Conservation (phyloP, 1,140 invertebrate species). For the Pseudomyrmex cubaensis region DNA sequence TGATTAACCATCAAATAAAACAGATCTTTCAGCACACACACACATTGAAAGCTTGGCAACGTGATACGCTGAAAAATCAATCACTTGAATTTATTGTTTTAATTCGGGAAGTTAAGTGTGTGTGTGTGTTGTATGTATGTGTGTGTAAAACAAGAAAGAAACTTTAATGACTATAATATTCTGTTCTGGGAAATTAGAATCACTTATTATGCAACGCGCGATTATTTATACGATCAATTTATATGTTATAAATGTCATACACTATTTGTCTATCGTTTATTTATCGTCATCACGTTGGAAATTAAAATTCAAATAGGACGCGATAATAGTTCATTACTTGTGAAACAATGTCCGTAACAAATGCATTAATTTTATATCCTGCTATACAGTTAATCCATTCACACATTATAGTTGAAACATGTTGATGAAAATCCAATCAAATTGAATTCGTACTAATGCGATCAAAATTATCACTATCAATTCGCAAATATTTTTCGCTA, state of each 20-base stretch:
- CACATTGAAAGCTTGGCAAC: slow-evolving; percentile 52
- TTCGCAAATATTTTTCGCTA: background rate
- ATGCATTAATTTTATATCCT: slow-evolving; percentile 43
- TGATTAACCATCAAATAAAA: slow-evolving; percentile 64
- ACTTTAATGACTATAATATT: background rate
- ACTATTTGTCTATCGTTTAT: slow-evolving; percentile 21
- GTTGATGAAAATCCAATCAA: slow-evolving; percentile 3
- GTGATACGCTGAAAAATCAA: slow-evolving; percentile 12
- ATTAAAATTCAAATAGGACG: slow-evolving; percentile 48
- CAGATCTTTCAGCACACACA: slow-evolving; percentile 63
- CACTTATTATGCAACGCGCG: background rate
- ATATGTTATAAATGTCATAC: background rate
- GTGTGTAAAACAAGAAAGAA: background rate
- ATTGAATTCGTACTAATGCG: background rate
- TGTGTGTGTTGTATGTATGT: no score
- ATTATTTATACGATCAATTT: slow-evolving; percentile 6
- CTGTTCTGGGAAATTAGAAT: slow-evolving; percentile 33
- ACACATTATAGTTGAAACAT: slow-evolving; percentile 37
- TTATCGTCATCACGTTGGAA: slow-evolving; percentile 31
- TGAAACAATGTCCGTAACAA: slow-evolving; percentile 29
- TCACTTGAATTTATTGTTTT: slow-evolving; percentile 49
- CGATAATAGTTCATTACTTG: slow-evolving; percentile 72
- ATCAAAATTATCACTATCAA: background rate
- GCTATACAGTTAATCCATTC: slow-evolving; percentile 51
- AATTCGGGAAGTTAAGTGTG: slow-evolving; percentile 49